Evolutionary conservation across 2,888 invertebrate species (phyloP), one percentile per base, ranked within the genome.

Genomic region (Norana najaformis): DNA sequence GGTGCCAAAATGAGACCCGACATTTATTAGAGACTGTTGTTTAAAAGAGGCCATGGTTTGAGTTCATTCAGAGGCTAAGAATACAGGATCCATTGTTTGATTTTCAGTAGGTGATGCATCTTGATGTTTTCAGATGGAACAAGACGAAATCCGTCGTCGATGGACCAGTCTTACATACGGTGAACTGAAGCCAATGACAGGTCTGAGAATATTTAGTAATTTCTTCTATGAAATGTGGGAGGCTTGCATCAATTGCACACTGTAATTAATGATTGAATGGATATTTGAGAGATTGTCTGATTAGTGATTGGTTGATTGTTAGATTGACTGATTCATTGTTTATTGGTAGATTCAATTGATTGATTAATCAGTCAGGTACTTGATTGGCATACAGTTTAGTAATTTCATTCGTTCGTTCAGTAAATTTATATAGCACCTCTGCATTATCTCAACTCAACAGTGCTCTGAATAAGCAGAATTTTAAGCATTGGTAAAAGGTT

Each of bases 71-170:
- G n/a, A n/a, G n/a, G n/a, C n/a, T n/a, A n/a, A n/a, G n/a, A n/a
- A n/a, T n/a, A n/a, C n/a, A n/a, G n/a, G n/a, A n/a, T n/a, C n/a
- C n/a, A n/a, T n/a, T n/a, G n/a, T n/a, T n/a, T n/a, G n/a, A n/a
- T n/a, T n/a, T 30, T 69, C 69, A 30, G 1, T 30, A n/a, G 69
- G n/a, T 69, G 23, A 23, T 47, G 47, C 47, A 23, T 47, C 47
- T 47, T 47, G 47, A 23, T 47, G 23, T 90, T 91, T 89, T 34
- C 92, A 94, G 94, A 89, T 92, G 83, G 94, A 94, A 91, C 92
- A 93, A 89, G 89, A 91, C 53, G 93, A 93, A 83, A 94, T 94
- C 16, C 92, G 94, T 91, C 92, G 92, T 88, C 92, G 93, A 89
- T 94, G 94, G 94, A 93, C 91, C 14, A 90, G 91, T 38, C 82